Percentiles rank a stretch among this genome's conserved stretches.
phyloP scores from a whole-genome alignment of 2,888 invertebrate genomes.

The Bugula neritina region DNA sequence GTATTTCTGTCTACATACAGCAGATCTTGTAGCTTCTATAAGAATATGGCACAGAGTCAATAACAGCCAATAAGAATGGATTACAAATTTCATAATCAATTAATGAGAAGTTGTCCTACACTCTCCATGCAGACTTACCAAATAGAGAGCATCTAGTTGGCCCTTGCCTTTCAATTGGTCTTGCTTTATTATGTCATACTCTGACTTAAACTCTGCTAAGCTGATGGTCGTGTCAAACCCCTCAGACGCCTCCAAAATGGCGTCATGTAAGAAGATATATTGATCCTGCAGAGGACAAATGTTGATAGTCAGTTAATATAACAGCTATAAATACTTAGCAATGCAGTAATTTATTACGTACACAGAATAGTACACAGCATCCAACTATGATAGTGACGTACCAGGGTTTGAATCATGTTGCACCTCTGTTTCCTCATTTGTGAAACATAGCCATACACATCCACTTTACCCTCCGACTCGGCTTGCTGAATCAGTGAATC shows the following conservation, averaged over 20 bases:
- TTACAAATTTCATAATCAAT: background rate
- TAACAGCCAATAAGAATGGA: background rate
- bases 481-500: slow-evolving; percentile 24
- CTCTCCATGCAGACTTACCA: background rate
- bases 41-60: background rate
- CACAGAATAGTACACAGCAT: background rate
- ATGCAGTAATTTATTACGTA: too few relatives aligned
- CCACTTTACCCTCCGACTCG: slow-evolving; percentile 25
- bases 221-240: slow-evolving; percentile 9
- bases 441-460: slow-evolving; percentile 21
- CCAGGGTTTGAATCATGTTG: slow-evolving; percentile 27
- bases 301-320: too few relatives aligned
- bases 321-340: too few relatives aligned
- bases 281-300: slow-evolving; percentile 22
- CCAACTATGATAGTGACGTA: background rate
- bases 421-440: slow-evolving; percentile 27
- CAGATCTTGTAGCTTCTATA: slow-evolving; percentile 1
- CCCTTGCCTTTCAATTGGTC: background rate
- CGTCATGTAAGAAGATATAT: slow-evolving; percentile 26
- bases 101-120: too few relatives aligned
- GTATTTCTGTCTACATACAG: slow-evolving; percentile 14
- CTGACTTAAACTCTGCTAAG: slow-evolving; percentile 8
- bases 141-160: background rate
- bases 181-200: background rate
- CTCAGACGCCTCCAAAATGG: slow-evolving; percentile 23